Base-by-base conservation (phyloP, 1,140 invertebrate species). In the Archivesica marissinica region DNA sequence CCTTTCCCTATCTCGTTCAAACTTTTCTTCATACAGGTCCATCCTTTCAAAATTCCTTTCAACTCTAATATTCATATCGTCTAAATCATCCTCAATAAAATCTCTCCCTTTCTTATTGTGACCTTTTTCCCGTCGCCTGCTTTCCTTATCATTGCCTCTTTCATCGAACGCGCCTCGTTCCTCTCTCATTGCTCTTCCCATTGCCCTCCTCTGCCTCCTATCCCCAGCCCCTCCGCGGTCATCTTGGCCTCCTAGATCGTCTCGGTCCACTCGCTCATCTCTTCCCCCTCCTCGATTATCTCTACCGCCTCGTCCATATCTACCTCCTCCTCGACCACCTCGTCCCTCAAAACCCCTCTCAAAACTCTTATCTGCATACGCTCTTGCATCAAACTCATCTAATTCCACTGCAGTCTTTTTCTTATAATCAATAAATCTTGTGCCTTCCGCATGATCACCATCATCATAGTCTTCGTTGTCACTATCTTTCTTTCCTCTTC, bases 21-120 rank as follows among this genome's bases (percentile, higher is more conserved):
- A 68, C 61, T 80, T 76, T 74, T 83, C 75, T 78, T 64, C 87
- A 86, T 75, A 79, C 66, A 74, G 47, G 52, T 86, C 80, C 44
- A 77, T 59, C 44, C 85, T 66, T 50, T 89, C 81, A 80, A 56
- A 77, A 20, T 75, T 80, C 23, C 80, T 80, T 30, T 91, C 91
- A 82, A 93, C 92, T 93, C 61, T 76, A 17, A 76, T 54, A 41
- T 39, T 9, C 17, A 28, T n/a, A 17, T 86, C 61, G 68, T 87
- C 54, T 11, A 35, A 13, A 44, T 81, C 68, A 38, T 64, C 33
- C 30, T 75, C 38, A 41, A 84, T 81, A 80, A 92, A 87, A 92
- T 93, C 92, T 88, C 91, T 44, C 30, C 56, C 54, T 66, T 80
- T 76, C 50, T 61, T 84, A 33, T 17, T 38, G 13, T 30, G 23